Evolutionary conservation across 2,797 vertebrate genomes (phyloP), one percentile per base, ranked within the genome.

Genomic region (Schizopygopsis malacanthus): DNA sequence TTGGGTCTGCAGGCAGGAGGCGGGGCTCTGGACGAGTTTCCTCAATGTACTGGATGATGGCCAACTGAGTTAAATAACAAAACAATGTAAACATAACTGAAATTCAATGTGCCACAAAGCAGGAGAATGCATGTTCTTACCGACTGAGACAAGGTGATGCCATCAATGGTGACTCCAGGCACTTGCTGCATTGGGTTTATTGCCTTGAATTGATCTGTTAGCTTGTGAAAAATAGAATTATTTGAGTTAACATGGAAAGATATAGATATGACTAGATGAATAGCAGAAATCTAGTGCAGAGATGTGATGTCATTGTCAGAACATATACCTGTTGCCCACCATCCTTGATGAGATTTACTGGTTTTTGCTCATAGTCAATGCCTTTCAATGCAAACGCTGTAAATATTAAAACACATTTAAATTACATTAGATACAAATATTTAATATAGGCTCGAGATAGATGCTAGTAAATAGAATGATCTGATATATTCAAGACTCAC

Each of bases 161-260:
- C 98, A 90, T 99, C 98, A 16, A 99, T 98, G 93, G 95, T 96
- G 88, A 99, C 92, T 61, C 94, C 92, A 84, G 98, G 98, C 43
- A 99, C 98, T 95, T 99, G 98, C 88, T 95, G 95, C 98, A 99
- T 99, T 70, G 98, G 98, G 92, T 99, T 99, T 83, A 98, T 47
- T 61, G 88, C 59, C 93, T 94, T 96, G 93, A 95, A 99, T 83
- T 97, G 93, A 77, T 96, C 79, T 28, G 96, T 95, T 61, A 94
- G 92, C 98, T 99, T 90, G 84, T 89, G 22, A 18, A 89, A 45
- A 83, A 45, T 0, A 8, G 59, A 41, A 45, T 4, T n/a, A n/a
- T n/a, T n/a, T 84, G n/a, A 84, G 4, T 25, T 43, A 67, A 33
- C 41, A 45, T 45, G 33, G 4, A 45, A 13, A 15, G 6, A 16